Evolutionary conservation across 1,140 invertebrate genomes (phyloP), one percentile per base, ranked within the genome.

Genomic region (Pissodes strobi): DNA sequence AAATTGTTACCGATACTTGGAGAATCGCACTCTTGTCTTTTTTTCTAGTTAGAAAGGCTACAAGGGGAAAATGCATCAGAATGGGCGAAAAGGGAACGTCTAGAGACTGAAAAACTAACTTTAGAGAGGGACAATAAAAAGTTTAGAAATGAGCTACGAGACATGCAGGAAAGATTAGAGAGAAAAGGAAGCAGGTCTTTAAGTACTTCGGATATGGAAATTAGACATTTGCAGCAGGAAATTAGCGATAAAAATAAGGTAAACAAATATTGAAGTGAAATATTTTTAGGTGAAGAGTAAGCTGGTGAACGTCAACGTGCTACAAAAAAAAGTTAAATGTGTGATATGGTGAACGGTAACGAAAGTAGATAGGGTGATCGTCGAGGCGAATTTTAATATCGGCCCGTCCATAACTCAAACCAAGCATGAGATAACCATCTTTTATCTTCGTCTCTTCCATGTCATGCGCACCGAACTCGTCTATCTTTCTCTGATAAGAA

Each of bases 61-160:
- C 94, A 97, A 81, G 87, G 88, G 1, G 94, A 97, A 80, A 97
- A 97, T 82, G 94, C 92, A 1, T 85, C 90, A 3, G 94, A 96
- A 75, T 97, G 94, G 94, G 92, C 90, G 8, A 92, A 93, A 77
- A 81, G 93, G 6, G 94, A 97, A 78, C 83, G 92, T 10, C 74
- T 96, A 21, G 94, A 96, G 79, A 92, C 92, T 0, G 94, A 96
- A 69, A 95, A 95, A 76, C 81, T 93, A 65, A 87, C 86, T 0
- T 79, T 96, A 49, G 90, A 96, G 72, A 82, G 94, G 38, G 93
- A 96, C 69, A 96, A 95, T 74, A 96, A 95, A 74, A 92, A 94
- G 74, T 76, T 96, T 30, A 84, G 89, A 8, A 84, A 84, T 13
- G 92, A 95, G 80, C 79, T 95, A n/a, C 83, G 87, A 6, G 93